Evolutionary conservation across 2,797 vertebrate genomes (phyloP), one percentile per base, ranked within the genome.

Genomic region (Semotilus atromaculatus): DNA sequence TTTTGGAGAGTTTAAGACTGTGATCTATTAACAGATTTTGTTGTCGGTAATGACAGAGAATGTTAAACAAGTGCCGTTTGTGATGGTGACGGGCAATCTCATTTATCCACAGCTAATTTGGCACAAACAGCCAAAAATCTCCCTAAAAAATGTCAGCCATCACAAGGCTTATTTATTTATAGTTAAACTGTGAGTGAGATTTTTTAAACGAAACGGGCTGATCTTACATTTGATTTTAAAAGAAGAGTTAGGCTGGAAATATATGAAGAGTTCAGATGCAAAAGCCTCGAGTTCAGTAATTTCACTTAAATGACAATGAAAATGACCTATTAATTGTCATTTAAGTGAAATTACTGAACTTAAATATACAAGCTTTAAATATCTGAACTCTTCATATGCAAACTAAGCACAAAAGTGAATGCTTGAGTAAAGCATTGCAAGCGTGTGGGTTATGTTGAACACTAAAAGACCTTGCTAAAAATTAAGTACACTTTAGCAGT

Each of bases 21-120:
- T 53, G 66, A 55, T 71, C 38, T 55, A 64, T 45, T 64, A 11
- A 31, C 58, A 64, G 76, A 40, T 68, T 81, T 71, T 71, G 34
- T 58, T 58, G 34, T 58, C 36, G 0, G 60, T 43, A 58, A 58
- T 58, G 67, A 81, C 18, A 8, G 67, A 71, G 67, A 71, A 71
- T 71, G 67, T 31, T 60, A 23, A 71, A 55, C 79, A n/a, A 81
- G 31, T 68, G 66, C 48, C 21, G 34, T 18, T 68, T 55, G 48
- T 31, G 66, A 21, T 29, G 67, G 14, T 80, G 78, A 53, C 14
- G 14, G 62, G 29, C 0, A 45, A 16, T 36, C 62, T 38, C 67
- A 26, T 48, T 80, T 31, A 68, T 38, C 64, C 64, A 38, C 78
- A 21, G 16, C 5, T 81, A 23, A 68, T 38, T n/a, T 68, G 13